phyloP scores from a whole-genome alignment of 2,113 vertebrate species.

The Poicephalus gulielmi region DNA sequence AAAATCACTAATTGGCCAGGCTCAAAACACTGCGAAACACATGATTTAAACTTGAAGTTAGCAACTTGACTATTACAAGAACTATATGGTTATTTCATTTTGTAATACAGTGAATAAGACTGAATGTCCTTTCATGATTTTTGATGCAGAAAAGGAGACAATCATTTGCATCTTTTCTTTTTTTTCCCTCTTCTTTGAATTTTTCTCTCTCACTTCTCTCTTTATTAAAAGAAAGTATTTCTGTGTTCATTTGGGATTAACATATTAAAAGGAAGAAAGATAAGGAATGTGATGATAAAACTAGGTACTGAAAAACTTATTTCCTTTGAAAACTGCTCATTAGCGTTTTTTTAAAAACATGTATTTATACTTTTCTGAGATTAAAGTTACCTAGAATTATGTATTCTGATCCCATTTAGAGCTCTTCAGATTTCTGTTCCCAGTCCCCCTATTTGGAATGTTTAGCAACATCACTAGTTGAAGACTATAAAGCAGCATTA shows the following conservation, averaged over 20 bases:
- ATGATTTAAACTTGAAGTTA: background rate
- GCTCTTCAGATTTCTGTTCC: background rate
- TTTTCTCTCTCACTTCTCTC: background rate
- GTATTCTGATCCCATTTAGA: background rate
- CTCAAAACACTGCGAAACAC: background rate
- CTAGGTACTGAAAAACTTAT: fast-evolving
- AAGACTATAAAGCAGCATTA: background rate
- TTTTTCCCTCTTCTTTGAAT: background rate
- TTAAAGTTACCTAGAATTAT: background rate
- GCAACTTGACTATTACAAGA: background rate
- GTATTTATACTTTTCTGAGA: background rate
- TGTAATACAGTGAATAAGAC: background rate
- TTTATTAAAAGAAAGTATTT: background rate
- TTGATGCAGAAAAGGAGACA: background rate
- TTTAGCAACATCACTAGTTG: background rate
- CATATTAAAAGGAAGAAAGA: background rate
- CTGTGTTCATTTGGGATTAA: background rate
- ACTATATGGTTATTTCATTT: background rate
- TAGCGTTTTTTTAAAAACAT: background rate
- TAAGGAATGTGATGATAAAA: background rate
- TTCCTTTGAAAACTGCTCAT: background rate
- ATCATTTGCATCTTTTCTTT: background rate
- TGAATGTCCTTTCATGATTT: background rate
- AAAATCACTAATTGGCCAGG: background rate
- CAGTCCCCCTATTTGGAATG: fast-evolving